phyloP scores from a whole-genome alignment of 2,888 invertebrate genomes.

The Papilio elwesi region DNA sequence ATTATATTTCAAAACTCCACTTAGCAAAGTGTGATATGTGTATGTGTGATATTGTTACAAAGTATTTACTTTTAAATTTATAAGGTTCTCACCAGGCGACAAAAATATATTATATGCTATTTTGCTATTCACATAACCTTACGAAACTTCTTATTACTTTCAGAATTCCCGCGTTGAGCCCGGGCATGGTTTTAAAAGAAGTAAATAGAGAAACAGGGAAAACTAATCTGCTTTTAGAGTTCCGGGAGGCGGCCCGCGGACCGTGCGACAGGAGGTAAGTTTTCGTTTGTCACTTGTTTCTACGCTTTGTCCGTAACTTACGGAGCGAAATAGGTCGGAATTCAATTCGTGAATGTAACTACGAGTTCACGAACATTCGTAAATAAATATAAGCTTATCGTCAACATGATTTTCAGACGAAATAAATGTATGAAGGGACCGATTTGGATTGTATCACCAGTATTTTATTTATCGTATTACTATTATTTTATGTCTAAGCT shows the following conservation, averaged over 20 bases:
- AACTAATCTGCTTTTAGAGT: conserved; percentile 55
- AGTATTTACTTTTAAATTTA: neutral
- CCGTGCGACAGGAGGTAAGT: conserved; percentile 56
- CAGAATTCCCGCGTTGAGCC: neutral
- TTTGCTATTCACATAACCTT: neutral
- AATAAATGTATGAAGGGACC: neutral
- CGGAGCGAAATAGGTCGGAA: conserved; percentile 46
- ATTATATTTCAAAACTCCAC: too few relatives aligned
- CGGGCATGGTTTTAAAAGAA: conserved; percentile 2
- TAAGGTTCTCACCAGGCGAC: neutral
- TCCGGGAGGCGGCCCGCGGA: conserved; percentile 41
- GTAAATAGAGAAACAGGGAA: conserved; percentile 23
- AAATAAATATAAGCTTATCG: conserved; percentile 21
- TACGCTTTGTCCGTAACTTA: conserved; percentile 53
- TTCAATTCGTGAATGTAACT: conserved; percentile 45
- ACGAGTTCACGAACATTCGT: conserved; percentile 45
- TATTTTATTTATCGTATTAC: neutral
- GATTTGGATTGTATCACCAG: neutral
- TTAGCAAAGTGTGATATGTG: too few relatives aligned
- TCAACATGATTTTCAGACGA: conserved; percentile 10
- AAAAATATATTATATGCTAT: neutral
- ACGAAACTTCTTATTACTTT: neutral
- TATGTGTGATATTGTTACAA: too few relatives aligned
- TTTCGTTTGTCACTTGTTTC: conserved; percentile 63
- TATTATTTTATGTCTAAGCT: too few relatives aligned